A percentile compares a stretch with the other conserved stretches of the same genome.
Conservation (phyloP, 1,140 invertebrate genomes). For the Theocolax elegans region DNA sequence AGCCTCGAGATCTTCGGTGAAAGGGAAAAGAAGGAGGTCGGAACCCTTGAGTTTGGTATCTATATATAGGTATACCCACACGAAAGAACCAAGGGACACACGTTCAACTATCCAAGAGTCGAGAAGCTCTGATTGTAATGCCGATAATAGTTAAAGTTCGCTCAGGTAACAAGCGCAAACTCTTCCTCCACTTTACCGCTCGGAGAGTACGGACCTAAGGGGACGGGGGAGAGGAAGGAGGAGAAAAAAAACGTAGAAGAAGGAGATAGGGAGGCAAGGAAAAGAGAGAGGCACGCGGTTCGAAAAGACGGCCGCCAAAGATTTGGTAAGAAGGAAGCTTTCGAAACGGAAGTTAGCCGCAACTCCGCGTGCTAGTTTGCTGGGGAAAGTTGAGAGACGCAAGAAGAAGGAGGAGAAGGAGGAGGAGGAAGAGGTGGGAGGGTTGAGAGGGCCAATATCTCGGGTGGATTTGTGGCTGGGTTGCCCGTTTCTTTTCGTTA, state of each 20-base stretch:
- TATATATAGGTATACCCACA: neutral
- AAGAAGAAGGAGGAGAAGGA: too few species aligned
- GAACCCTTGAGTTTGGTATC: neutral
- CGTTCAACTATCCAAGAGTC: neutral
- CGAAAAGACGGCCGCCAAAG: neutral
- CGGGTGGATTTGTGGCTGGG: conserved; percentile 52
- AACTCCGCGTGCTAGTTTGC: neutral
- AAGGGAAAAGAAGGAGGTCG: conserved; percentile 39
- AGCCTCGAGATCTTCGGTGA: neutral
- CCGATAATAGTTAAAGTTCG: conserved; percentile 55
- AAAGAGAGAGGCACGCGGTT: conserved; percentile 13
- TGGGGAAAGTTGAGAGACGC: neutral
- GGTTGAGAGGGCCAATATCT: conserved; percentile 53
- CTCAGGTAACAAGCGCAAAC: conserved; percentile 37
- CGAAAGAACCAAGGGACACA: neutral
- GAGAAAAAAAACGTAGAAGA: neutral
- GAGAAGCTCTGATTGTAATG: conserved; percentile 47
- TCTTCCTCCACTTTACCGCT: neutral
- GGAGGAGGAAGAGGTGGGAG: too few species aligned
- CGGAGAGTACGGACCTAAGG: neutral
- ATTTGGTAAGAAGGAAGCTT: conserved; percentile 18
- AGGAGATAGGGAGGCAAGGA: neutral
- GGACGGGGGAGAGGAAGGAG: conserved; percentile 32
- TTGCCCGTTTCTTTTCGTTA: neutral
- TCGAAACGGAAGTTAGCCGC: conserved; percentile 20